Base-by-base conservation (phyloP, 23 tunicate species). In the Phallusia fumigata region DNA sequence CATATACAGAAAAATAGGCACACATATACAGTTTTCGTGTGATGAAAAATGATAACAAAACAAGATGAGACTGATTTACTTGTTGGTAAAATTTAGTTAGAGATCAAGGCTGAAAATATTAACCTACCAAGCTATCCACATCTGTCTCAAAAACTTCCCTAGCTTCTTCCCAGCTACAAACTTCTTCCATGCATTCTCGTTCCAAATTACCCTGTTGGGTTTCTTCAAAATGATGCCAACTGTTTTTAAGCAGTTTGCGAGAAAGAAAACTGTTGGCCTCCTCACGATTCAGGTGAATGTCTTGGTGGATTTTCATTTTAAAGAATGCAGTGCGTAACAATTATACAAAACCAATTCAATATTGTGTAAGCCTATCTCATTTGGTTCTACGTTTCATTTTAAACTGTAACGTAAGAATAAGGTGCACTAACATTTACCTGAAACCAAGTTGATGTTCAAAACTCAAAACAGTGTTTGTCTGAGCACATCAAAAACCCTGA, bases 71-170 rank as follows among this genome's bases (percentile, higher is more conserved):
- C n/a, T n/a, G n/a, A n/a, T n/a, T n/a, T n/a, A n/a, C n/a, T n/a
- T n/a, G n/a, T 40, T 40, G 47, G 10, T 3, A 40, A 40, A 40
- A n/a, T n/a, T n/a, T n/a, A n/a, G n/a, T 40, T 40, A 40, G 47
- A 10, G 5, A 40, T 40, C 8, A 40, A 40, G 47, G 47, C n/a
- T 40, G 47, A 40, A 58, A 58, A 8, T 24, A 13, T 22, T 22
- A 6, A 13, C 69, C 13, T 58, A 94, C 98, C 79, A 96, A 52
- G 30, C 93, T 84, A 32, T 34, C 34, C 6, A 84, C 79, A 82
- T 96, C 96, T 21, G 78, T 80, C 81, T 91, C 99, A 82, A 91
- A 96, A 11, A 91, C 90, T 82, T 96, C 99, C 49, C 99, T 81
- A 24, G 99, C 99, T 88, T 96, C 99, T 76, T 96, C 96, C 65